A percentile compares a stretch with the other conserved stretches of the same genome.
These are phyloP conservation scores for Platyscapa corneri DNA, from an alignment of 1,140 invertebrate genomes.

Conservation along the genomic window DNA sequence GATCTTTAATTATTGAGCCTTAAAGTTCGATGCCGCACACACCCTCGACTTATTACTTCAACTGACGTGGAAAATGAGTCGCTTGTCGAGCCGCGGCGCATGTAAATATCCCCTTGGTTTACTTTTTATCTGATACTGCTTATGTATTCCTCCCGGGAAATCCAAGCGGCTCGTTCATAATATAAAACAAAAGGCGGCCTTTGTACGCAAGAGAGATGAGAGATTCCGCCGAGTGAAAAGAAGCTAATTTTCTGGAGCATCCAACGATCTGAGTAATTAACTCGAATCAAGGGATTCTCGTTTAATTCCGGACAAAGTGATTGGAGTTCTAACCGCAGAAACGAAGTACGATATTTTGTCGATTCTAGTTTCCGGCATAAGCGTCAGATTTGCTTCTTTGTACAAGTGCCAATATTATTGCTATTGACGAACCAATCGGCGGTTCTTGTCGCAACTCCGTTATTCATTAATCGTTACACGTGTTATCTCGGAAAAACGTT, in stretches of 20 bases:
- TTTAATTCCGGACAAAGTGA: neutral
- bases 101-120: neutral
- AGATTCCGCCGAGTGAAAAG: neutral
- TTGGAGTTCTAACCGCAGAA: neutral
- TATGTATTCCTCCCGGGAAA: neutral
- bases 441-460: neutral
- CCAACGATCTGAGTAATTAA: neutral
- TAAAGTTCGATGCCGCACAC: too few relatives aligned
- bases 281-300: neutral
- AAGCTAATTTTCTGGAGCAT: neutral
- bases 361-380: neutral
- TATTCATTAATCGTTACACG: neutral
- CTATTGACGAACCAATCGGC: neutral
- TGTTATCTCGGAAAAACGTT: too few relatives aligned
- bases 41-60: neutral
- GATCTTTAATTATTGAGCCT: too few relatives aligned
- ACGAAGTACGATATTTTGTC: conserved; percentile 1
- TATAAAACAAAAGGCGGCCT: too few relatives aligned
- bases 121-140: neutral
- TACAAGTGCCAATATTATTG: neutral
- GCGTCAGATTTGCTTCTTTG: neutral
- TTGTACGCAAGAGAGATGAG: neutral
- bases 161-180: neutral
- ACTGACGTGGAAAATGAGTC: neutral
- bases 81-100: neutral